A percentile compares a stretch with the other conserved stretches of the same genome.
These are phyloP conservation scores for Dione vanillae DNA, from an alignment of 2,888 invertebrate genomes.

Conservation along the genomic window DNA sequence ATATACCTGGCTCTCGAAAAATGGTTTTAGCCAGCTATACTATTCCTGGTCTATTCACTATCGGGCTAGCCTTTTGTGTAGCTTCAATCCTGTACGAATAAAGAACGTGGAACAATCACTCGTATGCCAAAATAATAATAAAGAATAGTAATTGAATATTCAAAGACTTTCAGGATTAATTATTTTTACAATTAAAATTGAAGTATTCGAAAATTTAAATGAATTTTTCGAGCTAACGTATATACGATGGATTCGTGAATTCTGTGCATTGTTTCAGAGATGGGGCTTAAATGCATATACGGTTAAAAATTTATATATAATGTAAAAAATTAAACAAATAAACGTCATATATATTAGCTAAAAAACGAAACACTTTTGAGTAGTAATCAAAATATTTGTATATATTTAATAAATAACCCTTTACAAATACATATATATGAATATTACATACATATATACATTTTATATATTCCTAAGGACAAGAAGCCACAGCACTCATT, in stretches of 20 bases:
- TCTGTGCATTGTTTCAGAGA: too few species aligned
- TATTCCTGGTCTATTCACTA: not conserved
- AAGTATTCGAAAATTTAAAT: not conserved
- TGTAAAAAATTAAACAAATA: too few species aligned
- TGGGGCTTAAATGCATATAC: too few species aligned
- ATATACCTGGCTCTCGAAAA: not conserved
- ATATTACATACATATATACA: too few species aligned
- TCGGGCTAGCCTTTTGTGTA: not conserved
- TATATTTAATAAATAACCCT: too few species aligned
- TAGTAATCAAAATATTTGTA: too few species aligned
- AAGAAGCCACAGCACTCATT: conserved; percentile 86
- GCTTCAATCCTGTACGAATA: not conserved
- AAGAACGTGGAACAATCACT: not conserved
- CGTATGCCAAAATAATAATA: not conserved
- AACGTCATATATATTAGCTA: too few species aligned
- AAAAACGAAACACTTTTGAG: too few species aligned
- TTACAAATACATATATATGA: too few species aligned
- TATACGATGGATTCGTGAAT: too few species aligned
- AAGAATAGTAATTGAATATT: conserved; percentile 1
- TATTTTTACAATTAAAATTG: not conserved
- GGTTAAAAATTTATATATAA: too few species aligned
- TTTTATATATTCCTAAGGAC: conserved; percentile 71
- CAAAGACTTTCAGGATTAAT: not conserved
- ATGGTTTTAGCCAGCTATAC: conserved; percentile 2
- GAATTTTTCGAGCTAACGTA: not conserved